Evolutionary conservation across 2,888 invertebrate species (phyloP).

Genomic region (Drosophila falleni): DNA sequence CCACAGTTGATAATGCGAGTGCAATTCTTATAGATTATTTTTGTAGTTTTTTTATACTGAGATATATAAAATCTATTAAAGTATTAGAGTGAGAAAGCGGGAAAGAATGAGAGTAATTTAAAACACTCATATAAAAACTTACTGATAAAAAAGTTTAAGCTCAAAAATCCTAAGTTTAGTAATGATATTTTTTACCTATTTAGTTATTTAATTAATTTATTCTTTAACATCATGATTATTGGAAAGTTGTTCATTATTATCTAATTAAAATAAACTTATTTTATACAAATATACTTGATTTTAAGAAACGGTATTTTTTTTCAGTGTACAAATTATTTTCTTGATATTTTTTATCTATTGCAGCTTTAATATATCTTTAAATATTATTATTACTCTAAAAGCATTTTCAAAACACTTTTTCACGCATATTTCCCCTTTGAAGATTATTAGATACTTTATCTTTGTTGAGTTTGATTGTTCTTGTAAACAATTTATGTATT

Average conservation of each 20-base stretch:
- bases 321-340: too few relatives aligned
- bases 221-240: too few relatives aligned
- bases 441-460: not conserved
- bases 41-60: not conserved
- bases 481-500: not conserved
- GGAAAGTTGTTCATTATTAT: too few relatives aligned
- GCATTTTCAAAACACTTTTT: too few relatives aligned
- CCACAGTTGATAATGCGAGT: constrained; percentile 1
- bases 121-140: not conserved
- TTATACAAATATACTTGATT: too few relatives aligned
- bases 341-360: not conserved
- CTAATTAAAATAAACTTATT: too few relatives aligned
- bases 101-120: not conserved
- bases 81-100: not conserved
- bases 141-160: too few relatives aligned
- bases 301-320: too few relatives aligned
- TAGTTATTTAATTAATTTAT: too few relatives aligned
- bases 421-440: not conserved
- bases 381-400: not conserved
- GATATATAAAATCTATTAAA: not conserved
- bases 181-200: too few relatives aligned
- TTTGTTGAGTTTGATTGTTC: not conserved
- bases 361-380: too few relatives aligned
- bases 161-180: too few relatives aligned
- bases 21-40: not conserved